phyloP scores from a whole-genome alignment of 2,797 vertebrate species.

The Gymnothorax javanicus region DNA sequence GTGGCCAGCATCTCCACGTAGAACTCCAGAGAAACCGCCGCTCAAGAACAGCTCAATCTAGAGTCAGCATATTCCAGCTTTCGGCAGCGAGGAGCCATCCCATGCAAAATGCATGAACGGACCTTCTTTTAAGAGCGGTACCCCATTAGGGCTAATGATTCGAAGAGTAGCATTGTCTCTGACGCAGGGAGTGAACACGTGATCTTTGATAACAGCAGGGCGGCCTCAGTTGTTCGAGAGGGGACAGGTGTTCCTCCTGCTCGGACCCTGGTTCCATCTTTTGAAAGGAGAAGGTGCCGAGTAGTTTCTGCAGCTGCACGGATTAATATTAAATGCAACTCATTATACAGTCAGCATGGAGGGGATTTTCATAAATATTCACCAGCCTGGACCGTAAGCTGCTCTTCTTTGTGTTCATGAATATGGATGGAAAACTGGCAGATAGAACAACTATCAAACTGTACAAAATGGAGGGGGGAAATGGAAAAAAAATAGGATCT shows the following conservation, averaged over 20 bases:
- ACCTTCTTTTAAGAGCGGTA: constrained; percentile 24
- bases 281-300: constrained; percentile 45
- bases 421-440: constrained; percentile 58
- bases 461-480: constrained; percentile 18
- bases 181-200: constrained; percentile 25
- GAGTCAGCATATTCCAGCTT: not conserved
- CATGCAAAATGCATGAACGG: constrained; percentile 28
- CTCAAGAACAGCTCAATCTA: not conserved
- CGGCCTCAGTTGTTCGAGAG: constrained; percentile 23
- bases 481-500: not conserved
- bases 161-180: constrained; percentile 31
- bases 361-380: constrained; percentile 62
- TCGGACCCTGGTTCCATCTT: constrained; percentile 27
- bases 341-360: constrained; percentile 51
- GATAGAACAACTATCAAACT: constrained; percentile 48
- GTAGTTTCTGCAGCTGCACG: constrained; percentile 47
- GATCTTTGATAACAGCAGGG: constrained; percentile 40
- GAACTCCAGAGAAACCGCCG: not conserved
- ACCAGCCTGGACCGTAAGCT: constrained; percentile 54
- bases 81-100: not conserved
- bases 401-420: constrained; percentile 49
- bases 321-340: constrained; percentile 62
- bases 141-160: constrained; percentile 39
- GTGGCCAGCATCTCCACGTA: not conserved
- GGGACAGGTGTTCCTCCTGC: constrained; percentile 47